Base-by-base conservation (phyloP, 2,888 invertebrate genomes). In the Dexiosoma caninum region DNA sequence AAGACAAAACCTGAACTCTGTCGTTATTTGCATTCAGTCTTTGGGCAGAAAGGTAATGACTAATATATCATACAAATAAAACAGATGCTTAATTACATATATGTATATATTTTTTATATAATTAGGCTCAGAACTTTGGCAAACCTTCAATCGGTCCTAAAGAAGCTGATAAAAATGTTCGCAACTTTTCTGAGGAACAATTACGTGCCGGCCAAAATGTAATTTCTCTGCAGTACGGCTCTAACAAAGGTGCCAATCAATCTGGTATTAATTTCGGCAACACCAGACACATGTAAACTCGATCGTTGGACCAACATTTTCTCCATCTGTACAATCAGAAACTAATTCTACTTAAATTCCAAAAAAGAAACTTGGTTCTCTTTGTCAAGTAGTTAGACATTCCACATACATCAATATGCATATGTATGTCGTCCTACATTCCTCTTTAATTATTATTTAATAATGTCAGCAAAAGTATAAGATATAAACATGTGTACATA, bases 191-290 rank as follows among this genome's bases (percentile, higher is more conserved):
- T 12, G 97, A 98, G 67, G 98, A 99, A 88, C 98, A 98, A 90
- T 91, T 98, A 84, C 93, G 95, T 83, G 98, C 98, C 12, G 97
- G 98, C 0, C 96, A 98, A 87, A 95, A 95, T 59, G 95, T 98
- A 79, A 98, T 98, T 89, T 96, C 96, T 67, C 93, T 98, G 74
- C 98, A 99, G 90, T 97, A 97, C 91, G 99, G 99, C 78, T 96
- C 97, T 87, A 99, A 99, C 93, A 98, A 98, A 91, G 98, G 98
- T 30, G 98, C 98, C 86, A 98, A 92, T 88, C 98, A 98, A 91
- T 96, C 97, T 84, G 99, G 98, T 75, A 96, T 98, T 90, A 98
- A 96, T 91, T 97, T 98, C 87, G 98, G 98, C 85, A 98, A 97
- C 92, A 98, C 98, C 86, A 93, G 98, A 91, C 98, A 98, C 92